Evolutionary conservation across 1,140 invertebrate genomes (phyloP).

Genomic region (Trichonephila clavipes): DNA sequence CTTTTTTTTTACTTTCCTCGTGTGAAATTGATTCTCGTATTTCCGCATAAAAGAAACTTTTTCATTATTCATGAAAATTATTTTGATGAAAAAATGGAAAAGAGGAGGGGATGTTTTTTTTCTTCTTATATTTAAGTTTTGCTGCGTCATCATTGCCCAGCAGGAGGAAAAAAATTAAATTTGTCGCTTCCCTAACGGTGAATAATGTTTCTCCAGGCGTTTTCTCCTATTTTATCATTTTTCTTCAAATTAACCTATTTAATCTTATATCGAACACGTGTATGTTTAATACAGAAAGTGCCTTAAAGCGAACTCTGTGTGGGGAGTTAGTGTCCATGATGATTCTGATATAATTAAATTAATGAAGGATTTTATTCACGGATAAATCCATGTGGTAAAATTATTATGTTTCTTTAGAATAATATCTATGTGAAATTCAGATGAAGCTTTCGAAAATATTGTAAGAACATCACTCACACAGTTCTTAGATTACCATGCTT

Average conservation of each 20-base stretch:
- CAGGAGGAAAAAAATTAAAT: not conserved
- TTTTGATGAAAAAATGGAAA: not conserved
- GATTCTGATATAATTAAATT: not conserved
- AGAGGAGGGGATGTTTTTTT: not conserved
- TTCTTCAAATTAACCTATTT: not conserved
- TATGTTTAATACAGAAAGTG: not conserved
- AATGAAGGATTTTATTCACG: not conserved
- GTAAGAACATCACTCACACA: no score
- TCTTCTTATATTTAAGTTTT: not conserved
- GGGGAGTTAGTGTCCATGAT: not conserved
- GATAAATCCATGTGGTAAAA: not conserved
- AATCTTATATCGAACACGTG: not conserved
- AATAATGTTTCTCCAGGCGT: conserved; percentile 2
- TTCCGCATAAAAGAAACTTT: conserved; percentile 7
- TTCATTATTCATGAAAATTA: conserved; percentile 38
- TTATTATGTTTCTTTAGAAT: not conserved
- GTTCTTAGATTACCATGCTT: no score
- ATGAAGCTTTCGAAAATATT: no score
- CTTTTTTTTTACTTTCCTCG: not conserved
- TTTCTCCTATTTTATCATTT: not conserved
- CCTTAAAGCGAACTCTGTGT: not conserved
- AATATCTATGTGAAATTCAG: not conserved
- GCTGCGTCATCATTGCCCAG: not conserved
- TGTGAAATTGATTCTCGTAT: not conserved
- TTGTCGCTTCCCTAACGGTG: not conserved